Conservation (phyloP, 1,140 invertebrate genomes). For the Neodiprion pinetum region DNA sequence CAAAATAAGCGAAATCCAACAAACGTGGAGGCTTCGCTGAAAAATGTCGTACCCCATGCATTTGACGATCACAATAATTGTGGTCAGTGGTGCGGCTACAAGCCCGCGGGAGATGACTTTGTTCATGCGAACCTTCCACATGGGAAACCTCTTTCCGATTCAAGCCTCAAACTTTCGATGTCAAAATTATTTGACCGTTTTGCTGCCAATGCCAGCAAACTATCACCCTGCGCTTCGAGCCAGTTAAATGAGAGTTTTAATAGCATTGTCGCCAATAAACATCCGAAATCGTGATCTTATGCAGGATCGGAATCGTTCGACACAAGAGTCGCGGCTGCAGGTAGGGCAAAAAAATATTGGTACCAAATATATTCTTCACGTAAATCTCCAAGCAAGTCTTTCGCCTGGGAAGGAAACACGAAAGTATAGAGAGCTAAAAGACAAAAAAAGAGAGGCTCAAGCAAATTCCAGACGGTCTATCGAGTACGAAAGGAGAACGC, state of each 20-base stretch:
- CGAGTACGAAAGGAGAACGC: slow-evolving; percentile 15
- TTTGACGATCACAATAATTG: too few relatives aligned
- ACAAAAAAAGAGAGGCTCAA: slow-evolving; percentile 7
- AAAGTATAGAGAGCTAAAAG: slow-evolving; percentile 20
- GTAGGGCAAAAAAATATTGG: slow-evolving; percentile 31
- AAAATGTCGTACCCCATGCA: neutral
- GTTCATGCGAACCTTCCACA: neutral
- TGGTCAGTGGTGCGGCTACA: neutral
- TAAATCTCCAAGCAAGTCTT: slow-evolving; percentile 22
- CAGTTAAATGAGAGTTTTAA: slow-evolving; percentile 33
- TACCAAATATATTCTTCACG: slow-evolving; percentile 19
- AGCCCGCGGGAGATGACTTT: neutral
- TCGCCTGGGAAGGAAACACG: slow-evolving; percentile 21
- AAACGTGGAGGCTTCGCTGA: neutral
- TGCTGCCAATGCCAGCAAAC: slow-evolving; percentile 18
- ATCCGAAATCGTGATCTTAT: slow-evolving; percentile 30
- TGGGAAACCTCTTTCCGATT: neutral
- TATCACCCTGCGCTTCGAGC: slow-evolving; percentile 28
- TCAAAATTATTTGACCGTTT: slow-evolving; percentile 18
- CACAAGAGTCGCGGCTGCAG: slow-evolving; percentile 25
- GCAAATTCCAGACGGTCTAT: neutral
- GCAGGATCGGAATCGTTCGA: slow-evolving; percentile 26
- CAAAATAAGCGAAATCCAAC: too few relatives aligned
- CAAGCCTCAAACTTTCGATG: neutral
- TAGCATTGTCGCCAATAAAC: slow-evolving; percentile 26